phyloP scores from a whole-genome alignment of 1,140 invertebrate species.

The Microplitis mediator region DNA sequence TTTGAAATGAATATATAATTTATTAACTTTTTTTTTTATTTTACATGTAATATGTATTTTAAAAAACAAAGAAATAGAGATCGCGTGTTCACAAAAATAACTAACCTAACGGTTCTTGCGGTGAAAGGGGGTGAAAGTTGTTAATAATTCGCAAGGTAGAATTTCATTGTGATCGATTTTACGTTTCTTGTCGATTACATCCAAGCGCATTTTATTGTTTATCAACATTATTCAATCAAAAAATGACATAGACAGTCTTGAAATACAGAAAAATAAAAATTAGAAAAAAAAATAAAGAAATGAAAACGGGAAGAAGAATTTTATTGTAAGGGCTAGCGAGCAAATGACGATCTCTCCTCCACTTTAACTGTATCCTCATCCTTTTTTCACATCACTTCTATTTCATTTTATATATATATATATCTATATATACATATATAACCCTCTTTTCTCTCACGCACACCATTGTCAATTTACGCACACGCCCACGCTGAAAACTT shows the following conservation, averaged over 20 bases:
- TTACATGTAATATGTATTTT: not conserved
- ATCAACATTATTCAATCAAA: not conserved
- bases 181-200: slow-evolving; percentile 4
- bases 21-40: not conserved
- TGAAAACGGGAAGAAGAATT: slow-evolving; percentile 16
- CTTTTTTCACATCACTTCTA: not conserved
- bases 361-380: not conserved
- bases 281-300: slow-evolving; percentile 4
- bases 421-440: not conserved
- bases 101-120: not conserved
- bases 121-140: not conserved
- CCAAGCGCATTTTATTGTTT: slow-evolving; percentile 9
- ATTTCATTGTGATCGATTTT: slow-evolving; percentile 25
- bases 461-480: slow-evolving; percentile 20
- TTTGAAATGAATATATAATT: not conserved
- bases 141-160: slow-evolving; percentile 25
- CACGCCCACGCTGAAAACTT: slow-evolving; percentile 32
- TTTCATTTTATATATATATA: not conserved
- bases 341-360: slow-evolving; percentile 14
- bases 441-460: slow-evolving; percentile 24
- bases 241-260: not conserved
- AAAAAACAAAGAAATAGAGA: not conserved
- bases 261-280: not conserved
- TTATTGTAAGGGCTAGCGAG: slow-evolving; percentile 28
- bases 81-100: slow-evolving; percentile 22